Base-by-base conservation (phyloP, 2,797 vertebrate species). In the Sebastes reedi region DNA sequence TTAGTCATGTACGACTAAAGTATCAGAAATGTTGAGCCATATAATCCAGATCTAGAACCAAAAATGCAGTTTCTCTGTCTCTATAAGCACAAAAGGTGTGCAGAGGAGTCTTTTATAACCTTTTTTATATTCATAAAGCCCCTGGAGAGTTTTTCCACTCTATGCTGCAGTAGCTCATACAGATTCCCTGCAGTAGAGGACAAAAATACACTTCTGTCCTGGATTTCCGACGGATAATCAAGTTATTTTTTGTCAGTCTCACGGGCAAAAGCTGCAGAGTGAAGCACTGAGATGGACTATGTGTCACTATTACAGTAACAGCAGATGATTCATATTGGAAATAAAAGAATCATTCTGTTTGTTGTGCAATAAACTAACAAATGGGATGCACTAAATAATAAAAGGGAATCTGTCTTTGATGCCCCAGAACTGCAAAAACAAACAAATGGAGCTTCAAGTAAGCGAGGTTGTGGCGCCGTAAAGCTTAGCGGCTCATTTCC, bases 161-260 rank as follows among this genome's bases (percentile, higher is more conserved):
- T 27, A 3, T 62, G 39, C 74, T 70, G 68, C 71, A 77, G 62
- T 12, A 61, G 56, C 50, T 88, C 13, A 56, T 10, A 13, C 25
- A 61, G 39, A 67, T n/a, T 75, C 66, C 29, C 67, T 72, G 77
- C 78, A 76, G 86, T 5, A 4, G 10, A 75, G 61, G 79, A 76
- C 69, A 46, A 76, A 13, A 87, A 86, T 81, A 83, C 20, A 62
- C 34, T 68, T 46, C 32, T 85, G 82, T 71, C 84, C 87, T 83
- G 60, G 66, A 88, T 85, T 84, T 84, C 25, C 13, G 64, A 34
- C n/a, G 18, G 46, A 84, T 69, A 68, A 70, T 24, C 5, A 18
- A 88, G 75, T 52, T 60, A 67, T 72, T 82, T 80, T 70, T 52
- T 69, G 60, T 8, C 27, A 36, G 24, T 82, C 83, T 84, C 67